Evolutionary conservation across 2,888 invertebrate genomes (phyloP), one percentile per base, ranked within the genome.

Genomic region (Argynnis bischoffii): DNA sequence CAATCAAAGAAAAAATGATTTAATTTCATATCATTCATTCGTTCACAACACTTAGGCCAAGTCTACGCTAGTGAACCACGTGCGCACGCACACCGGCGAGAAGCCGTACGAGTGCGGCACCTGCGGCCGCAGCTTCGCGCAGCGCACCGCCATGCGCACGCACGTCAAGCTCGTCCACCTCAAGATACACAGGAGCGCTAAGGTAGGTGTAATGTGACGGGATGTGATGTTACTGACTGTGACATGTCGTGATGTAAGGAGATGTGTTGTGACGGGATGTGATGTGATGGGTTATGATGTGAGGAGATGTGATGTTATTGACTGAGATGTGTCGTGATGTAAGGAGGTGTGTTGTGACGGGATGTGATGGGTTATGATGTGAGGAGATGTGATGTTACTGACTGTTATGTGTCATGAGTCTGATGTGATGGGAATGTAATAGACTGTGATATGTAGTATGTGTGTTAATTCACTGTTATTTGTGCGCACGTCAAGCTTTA

Each of bases 51-150:
- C 15, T 0, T 6, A 90, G 90, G 86, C 87, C 51, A 89, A 89
- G 74, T 87, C 87, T 56, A 87, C 89, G 31, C 71, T 92, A 3
- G 78, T 76, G 4, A 89, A 89, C 75, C 89, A 89, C 80, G 80
- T 87, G 21, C 82, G 87, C 53, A 88, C 87, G 0, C 92, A 92
- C 81, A 91, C 91, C 0, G 91, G 89, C 8, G 91, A 89, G 78
- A 87, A 88, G 63, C 89, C 89, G 8, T 91, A 84, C 81, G 75
- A 79, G 61, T 92, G 92, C 72, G 63, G 46, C 0, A 75, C 78
- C 35, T 93, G 93, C 78, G 87, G 87, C 0, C 81, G 88, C 1
- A 72, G 79, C 46, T 93, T 91, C 85, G 76, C 79, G 35, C 90
- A 91, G 80, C 74, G 80, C 60, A 86, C 89, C 35, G 88, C 92